A percentile compares a stretch with the other conserved stretches of the same genome.
phyloP scores from a whole-genome alignment of 2,113 vertebrate species.

The Gulo gulo region DNA sequence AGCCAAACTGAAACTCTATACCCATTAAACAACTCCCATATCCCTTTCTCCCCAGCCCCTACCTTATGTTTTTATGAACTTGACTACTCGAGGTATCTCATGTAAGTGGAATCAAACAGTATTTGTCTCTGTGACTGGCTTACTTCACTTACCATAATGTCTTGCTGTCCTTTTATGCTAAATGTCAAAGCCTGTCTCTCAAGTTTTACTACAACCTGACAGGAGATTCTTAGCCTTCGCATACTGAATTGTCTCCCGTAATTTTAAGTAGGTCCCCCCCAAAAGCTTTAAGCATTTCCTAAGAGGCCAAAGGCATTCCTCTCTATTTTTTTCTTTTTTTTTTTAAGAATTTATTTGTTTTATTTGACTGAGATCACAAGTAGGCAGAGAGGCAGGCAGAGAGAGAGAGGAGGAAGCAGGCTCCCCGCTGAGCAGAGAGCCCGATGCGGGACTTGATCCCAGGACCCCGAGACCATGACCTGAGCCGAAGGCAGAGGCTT shows the following conservation, averaged over 20 bases:
- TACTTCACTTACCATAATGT: neutral
- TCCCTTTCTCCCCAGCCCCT: neutral
- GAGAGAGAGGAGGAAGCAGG: too few species aligned
- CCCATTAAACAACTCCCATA: neutral
- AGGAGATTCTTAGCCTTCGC: neutral
- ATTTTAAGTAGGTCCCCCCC: neutral
- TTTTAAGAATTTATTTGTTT: too few species aligned
- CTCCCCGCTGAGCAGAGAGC: too few species aligned
- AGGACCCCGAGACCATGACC: too few species aligned
- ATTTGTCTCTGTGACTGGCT: neutral
- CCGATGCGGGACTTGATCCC: too few species aligned
- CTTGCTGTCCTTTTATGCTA: neutral
- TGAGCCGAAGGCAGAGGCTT: too few species aligned
- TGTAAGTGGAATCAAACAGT: neutral
- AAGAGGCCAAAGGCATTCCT: neutral
- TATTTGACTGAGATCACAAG: too few species aligned
- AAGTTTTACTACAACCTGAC: neutral
- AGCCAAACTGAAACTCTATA: neutral
- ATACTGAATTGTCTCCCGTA: neutral
- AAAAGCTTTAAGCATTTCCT: too few species aligned
- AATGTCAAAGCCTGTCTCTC: neutral
- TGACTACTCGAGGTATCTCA: neutral
- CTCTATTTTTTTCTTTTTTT: neutral
- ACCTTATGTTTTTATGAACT: neutral
- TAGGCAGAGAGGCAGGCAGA: too few species aligned